Conservation (phyloP, 2,113 vertebrate species). For the Coptodon bakossiorum region DNA sequence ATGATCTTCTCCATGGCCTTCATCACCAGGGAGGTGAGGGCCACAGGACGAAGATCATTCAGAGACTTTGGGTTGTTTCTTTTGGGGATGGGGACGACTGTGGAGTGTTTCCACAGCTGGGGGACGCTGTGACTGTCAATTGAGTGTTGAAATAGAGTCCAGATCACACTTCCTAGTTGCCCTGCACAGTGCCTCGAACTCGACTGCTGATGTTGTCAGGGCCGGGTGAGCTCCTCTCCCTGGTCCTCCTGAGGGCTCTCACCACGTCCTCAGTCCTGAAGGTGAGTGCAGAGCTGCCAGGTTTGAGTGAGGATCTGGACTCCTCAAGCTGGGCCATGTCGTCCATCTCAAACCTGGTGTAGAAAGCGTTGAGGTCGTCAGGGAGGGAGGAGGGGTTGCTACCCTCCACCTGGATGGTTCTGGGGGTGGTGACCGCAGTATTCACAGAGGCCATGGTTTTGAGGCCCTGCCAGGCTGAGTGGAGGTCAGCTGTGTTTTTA, state of each 20-base stretch:
- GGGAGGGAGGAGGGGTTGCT: background rate
- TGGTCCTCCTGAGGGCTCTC: background rate
- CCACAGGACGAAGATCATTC: too few species aligned
- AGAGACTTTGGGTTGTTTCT: too few species aligned
- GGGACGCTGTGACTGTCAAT: fast-evolving
- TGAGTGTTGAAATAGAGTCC: fast-evolving
- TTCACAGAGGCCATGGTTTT: background rate
- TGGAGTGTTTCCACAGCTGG: background rate
- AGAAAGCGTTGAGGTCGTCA: fast-evolving
- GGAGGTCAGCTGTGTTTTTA: background rate
- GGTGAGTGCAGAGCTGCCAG: background rate
- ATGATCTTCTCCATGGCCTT: too few species aligned
- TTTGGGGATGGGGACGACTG: fast-evolving
- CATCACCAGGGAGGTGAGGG: background rate
- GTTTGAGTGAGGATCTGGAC: too few species aligned
- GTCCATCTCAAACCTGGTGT: fast-evolving
- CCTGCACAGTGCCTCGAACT: fast-evolving
- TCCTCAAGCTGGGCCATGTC: fast-evolving
- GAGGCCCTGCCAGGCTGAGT: background rate
- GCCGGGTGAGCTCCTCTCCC: background rate
- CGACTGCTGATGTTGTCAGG: too few species aligned
- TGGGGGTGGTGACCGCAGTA: fast-evolving
- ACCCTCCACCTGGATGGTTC: background rate
- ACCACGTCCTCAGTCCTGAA: fast-evolving
- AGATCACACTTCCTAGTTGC: fast-evolving